Conservation (phyloP, 2,113 vertebrate species). For the Leucopsar rothschildi region DNA sequence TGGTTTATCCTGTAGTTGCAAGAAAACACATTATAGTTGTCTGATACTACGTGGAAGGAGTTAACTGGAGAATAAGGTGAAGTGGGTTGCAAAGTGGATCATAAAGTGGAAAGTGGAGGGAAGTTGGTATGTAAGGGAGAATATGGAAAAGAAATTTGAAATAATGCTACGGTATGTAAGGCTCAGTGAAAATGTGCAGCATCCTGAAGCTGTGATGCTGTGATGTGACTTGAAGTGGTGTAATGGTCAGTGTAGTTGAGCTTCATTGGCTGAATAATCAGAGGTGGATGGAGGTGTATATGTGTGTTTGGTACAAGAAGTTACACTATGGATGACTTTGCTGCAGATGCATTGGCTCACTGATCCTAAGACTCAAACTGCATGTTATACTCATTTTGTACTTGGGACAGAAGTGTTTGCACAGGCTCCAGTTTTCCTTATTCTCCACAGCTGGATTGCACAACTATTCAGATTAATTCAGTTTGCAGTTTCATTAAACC, state of each 20-base stretch:
- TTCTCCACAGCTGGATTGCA: not conserved
- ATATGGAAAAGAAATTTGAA: not conserved
- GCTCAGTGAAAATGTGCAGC: not conserved
- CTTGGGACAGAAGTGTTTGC: not conserved
- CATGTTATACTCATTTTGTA: not conserved
- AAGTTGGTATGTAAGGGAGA: fast-evolving
- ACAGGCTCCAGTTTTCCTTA: not conserved
- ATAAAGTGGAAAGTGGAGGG: not conserved
- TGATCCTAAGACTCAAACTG: not conserved
- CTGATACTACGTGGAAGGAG: not conserved
- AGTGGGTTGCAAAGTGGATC: not conserved
- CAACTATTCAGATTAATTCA: not conserved
- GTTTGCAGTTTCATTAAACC: not conserved
- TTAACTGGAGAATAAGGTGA: not conserved
- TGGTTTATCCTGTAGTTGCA: not conserved
- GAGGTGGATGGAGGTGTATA: no score
- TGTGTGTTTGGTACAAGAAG: not conserved
- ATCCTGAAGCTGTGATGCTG: not conserved
- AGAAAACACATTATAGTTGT: not conserved
- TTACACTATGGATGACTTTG: not conserved
- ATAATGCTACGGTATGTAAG: not conserved
- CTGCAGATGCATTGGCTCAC: not conserved
- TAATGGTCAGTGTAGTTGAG: not conserved
- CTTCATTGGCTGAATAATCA: not conserved
- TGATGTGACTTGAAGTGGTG: not conserved